Evolutionary conservation across 1,140 invertebrate species (phyloP).

Genomic region (Caenorhabditis inopinata): DNA sequence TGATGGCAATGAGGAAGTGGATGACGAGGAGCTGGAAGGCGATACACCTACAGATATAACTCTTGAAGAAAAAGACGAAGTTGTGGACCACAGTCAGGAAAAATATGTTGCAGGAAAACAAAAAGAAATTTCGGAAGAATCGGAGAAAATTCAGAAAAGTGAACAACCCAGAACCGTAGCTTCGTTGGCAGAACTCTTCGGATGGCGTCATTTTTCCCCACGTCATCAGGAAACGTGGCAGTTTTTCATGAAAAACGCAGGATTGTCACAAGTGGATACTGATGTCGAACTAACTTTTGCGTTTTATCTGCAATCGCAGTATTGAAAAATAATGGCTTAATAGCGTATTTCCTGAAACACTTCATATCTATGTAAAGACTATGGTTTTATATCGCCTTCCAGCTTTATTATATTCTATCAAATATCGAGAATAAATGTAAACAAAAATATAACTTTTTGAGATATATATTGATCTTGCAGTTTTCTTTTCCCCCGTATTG

Average conservation of each 20-base stretch:
- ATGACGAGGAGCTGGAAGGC: conserved; percentile 8
- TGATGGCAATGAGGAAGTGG: conserved; percentile 22
- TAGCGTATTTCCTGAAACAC: too few species aligned
- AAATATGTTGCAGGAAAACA: background rate
- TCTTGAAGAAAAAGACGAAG: background rate
- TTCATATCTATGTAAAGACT: too few species aligned
- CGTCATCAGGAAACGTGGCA: conserved; percentile 11
- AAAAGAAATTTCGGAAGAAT: background rate
- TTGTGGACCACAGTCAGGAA: background rate
- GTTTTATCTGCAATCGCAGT: conserved; percentile 20
- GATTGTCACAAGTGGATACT: background rate
- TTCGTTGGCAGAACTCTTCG: conserved; percentile 39
- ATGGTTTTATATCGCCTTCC: background rate
- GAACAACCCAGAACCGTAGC: background rate
- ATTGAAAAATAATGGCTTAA: too few species aligned
- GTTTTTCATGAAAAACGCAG: background rate
- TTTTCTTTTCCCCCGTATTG: too few species aligned
- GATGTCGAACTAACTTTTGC: background rate
- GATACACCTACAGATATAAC: background rate
- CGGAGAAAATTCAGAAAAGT: background rate
- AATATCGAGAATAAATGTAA: too few species aligned
- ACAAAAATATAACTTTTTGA: too few species aligned
- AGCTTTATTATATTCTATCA: too few species aligned
- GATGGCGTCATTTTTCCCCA: conserved; percentile 43
- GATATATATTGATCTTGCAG: too few species aligned